Conservation (phyloP, 2,797 vertebrate species). For the Sylvia borin region DNA sequence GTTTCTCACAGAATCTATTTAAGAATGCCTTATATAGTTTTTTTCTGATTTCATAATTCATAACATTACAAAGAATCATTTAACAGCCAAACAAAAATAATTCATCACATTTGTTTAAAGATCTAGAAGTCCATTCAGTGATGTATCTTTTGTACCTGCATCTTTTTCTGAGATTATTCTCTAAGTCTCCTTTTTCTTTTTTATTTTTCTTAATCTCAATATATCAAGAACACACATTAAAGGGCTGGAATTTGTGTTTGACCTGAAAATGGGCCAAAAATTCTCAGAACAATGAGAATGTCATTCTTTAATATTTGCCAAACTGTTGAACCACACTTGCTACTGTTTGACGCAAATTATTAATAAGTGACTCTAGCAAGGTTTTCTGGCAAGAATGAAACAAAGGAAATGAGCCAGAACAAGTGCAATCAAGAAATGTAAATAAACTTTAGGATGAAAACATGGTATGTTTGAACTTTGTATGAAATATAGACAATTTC, state of each 20-base stretch:
- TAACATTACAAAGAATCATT: neutral
- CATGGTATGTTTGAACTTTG: conserved; percentile 62
- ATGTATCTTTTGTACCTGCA: neutral
- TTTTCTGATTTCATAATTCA: neutral
- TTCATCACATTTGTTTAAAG: rapidly evolving
- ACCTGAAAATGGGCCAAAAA: conserved; percentile 30
- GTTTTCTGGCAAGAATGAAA: conserved; percentile 69
- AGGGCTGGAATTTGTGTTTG: conserved; percentile 37
- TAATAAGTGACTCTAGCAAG: conserved; percentile 64
- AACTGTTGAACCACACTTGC: conserved; percentile 36
- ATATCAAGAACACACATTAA: conserved; percentile 47
- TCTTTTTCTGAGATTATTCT: neutral
- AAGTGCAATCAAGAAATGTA: conserved; percentile 71
- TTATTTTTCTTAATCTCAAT: neutral
- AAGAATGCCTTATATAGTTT: neutral
- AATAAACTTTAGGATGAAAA: conserved; percentile 72
- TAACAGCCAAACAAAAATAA: neutral
- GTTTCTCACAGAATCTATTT: neutral
- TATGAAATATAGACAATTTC: conserved; percentile 71
- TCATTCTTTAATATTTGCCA: conserved; percentile 57
- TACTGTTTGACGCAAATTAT: conserved; percentile 72
- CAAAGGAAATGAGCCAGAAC: conserved; percentile 71
- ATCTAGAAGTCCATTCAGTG: neutral
- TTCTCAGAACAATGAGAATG: conserved; percentile 62
- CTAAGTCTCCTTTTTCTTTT: neutral